Evolutionary conservation across 2,113 vertebrate species (phyloP).

Genomic region (Sapajus apella): DNA sequence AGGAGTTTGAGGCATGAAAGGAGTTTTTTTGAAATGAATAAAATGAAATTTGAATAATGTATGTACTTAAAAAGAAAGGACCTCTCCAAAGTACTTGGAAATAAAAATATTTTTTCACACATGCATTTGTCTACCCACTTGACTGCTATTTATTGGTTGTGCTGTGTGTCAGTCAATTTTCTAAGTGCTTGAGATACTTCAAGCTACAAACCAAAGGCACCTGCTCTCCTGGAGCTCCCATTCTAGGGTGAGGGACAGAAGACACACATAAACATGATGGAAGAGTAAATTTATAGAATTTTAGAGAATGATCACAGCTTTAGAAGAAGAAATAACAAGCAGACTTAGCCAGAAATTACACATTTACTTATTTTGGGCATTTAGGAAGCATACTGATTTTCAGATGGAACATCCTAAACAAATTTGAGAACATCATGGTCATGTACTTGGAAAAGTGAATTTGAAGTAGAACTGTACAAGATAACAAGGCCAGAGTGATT

Average conservation of each 20-base stretch:
- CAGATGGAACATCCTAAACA: background rate
- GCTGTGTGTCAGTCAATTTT: background rate
- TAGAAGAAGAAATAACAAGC: background rate
- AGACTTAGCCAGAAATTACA: too few species aligned
- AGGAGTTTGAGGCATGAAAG: background rate
- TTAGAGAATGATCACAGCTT: background rate
- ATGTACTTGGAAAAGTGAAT: background rate
- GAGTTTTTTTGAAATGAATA: background rate
- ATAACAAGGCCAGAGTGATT: background rate
- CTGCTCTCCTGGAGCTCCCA: background rate
- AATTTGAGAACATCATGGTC: background rate
- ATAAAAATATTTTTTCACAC: background rate
- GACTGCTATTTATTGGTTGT: too few species aligned
- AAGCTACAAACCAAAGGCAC: background rate
- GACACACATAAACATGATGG: background rate
- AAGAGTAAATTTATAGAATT: rapidly evolving
- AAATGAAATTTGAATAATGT: background rate
- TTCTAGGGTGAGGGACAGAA: background rate
- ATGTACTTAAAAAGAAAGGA: background rate
- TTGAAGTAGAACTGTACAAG: background rate
- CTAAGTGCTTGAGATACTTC: too few species aligned
- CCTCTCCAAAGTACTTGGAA: background rate
- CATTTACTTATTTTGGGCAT: background rate
- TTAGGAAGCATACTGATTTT: background rate
- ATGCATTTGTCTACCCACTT: background rate